Base-by-base conservation (phyloP, 2,113 vertebrate genomes). In the Nyctereutes procyonoides region DNA sequence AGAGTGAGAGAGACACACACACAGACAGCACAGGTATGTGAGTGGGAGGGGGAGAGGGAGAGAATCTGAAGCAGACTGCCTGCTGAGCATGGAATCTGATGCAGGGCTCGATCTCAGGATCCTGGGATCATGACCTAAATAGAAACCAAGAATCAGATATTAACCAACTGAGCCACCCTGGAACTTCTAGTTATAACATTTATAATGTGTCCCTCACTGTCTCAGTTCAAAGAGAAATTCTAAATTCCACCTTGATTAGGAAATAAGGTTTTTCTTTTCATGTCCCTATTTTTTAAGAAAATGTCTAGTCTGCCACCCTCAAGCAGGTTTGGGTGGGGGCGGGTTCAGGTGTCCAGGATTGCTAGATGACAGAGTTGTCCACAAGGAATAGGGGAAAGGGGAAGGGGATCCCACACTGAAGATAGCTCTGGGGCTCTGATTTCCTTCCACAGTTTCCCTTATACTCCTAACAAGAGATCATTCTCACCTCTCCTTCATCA, bases 171-270 rank as follows among this genome's bases (percentile, higher is more conserved):
- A 69, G 1, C n/a, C 8, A 35, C 17, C 32, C 32, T 35, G 17
- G 16, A 9, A 17, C 67, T 16, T 17, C 32, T 32, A 26, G 15
- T 22, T 53, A 4, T 13, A 62, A 63, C 22, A 20, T 69, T 15
- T 92, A 3, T 28, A 32, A 38, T 63, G 38, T 43, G 26, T 53
- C n/a, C 26, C 7, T 79, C 17, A 26, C 7, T 62, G 26, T 14
- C 51, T 84, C 43, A 32, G 8, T 74, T 87, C 55, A 73, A 24
- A 95, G 38, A 79, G 55, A 81, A 92, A 93, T 58, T 65, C 76
- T 58, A 62, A 85, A 82, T 73, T 81, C 35, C 6, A 63, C 17
- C 48, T 88, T n/a, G 30, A 76, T 63, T 16, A n/a, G 6, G 15
- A 93, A 43, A 43, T 28, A 26, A 80, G 12, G 7, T 6, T 38